These are phyloP conservation scores for Cichlasoma orientale DNA, from an alignment of 2,797 vertebrate genomes.

Conservation along the genomic window DNA sequence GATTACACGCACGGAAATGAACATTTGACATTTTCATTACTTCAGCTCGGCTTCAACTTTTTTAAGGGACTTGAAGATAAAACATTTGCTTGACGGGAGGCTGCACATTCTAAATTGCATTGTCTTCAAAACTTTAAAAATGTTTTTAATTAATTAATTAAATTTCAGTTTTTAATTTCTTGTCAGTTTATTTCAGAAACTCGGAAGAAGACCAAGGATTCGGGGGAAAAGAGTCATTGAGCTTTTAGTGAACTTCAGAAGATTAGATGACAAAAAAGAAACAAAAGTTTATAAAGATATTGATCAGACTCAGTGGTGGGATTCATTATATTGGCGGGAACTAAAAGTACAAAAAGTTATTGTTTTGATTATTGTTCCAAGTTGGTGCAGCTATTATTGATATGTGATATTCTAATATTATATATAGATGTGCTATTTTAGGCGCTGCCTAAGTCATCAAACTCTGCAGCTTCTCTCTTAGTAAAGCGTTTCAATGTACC, in stretches of 20 bases:
- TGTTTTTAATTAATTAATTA: neutral
- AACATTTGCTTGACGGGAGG: neutral
- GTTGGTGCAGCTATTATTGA: neutral
- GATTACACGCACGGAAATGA: neutral
- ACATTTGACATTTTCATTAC: neutral
- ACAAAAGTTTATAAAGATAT: neutral
- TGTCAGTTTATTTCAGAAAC: neutral
- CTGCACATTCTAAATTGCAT: neutral
- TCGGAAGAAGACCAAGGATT: neutral
- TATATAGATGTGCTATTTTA: neutral
- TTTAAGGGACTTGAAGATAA: slow-evolving; percentile 4
- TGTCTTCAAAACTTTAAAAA: neutral
- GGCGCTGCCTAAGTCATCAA: neutral
- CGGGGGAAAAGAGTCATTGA: neutral
- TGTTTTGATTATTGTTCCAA: neutral
- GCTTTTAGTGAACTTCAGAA: neutral
- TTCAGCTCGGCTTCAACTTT: neutral
- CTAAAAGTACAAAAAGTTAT: neutral
- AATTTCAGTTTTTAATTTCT: neutral
- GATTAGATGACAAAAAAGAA: neutral
- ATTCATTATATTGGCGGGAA: neutral
- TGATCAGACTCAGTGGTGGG: neutral
- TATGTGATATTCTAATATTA: no score
- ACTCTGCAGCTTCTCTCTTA: slow-evolving; percentile 9
- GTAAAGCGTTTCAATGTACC: slow-evolving; percentile 22